Evolutionary conservation across 2,888 invertebrate species (phyloP), one percentile per base, ranked within the genome.

Genomic region (Oxytorus armatus): DNA sequence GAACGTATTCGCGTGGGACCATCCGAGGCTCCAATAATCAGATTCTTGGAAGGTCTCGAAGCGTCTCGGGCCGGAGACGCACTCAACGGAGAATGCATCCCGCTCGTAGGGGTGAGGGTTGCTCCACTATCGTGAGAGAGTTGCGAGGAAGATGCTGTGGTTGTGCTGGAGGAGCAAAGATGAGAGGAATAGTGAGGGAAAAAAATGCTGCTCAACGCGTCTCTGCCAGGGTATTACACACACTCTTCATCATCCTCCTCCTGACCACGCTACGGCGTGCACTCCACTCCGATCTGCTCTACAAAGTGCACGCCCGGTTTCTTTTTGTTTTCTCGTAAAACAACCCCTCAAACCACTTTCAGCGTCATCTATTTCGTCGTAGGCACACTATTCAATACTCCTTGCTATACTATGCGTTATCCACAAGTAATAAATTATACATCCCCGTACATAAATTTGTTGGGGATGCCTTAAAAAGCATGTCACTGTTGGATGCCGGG

Each of bases 11-110:
- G 23, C 4, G 53, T 85, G 85, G 86, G 85, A 82, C 82, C 79
- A 85, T 84, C 83, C 86, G 84, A 87, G 86, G 86, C 86, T 84
- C 87, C 86, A 87, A 88, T 90, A 89, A 90, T 90, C 86, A 86
- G 87, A 89, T 90, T 90, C 89, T 86, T 88, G 85, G 81, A 79
- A 85, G 81, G 82, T 86, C 61, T 74, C 72, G 59, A 59, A 53
- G 47, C 55, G 63, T 74, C 61, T 39, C 25, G 23, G 49, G 47
- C 36, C 29, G 47, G 16, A 42, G 65, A 72, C 59, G 57, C 69
- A 57, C 74, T 76, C 66, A 57, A 73, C 16, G 44, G 59, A 79
- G 77, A 76, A 68, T 72, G 68, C 73, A 66, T 21, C n/a, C 39
- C 53, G 65, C 44, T 61, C 23, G 36, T 69, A 7, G 18, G 16